These are phyloP conservation scores for Petrocephalus sullivani DNA, from an alignment of 2,797 vertebrate species.

Conservation along the genomic window DNA sequence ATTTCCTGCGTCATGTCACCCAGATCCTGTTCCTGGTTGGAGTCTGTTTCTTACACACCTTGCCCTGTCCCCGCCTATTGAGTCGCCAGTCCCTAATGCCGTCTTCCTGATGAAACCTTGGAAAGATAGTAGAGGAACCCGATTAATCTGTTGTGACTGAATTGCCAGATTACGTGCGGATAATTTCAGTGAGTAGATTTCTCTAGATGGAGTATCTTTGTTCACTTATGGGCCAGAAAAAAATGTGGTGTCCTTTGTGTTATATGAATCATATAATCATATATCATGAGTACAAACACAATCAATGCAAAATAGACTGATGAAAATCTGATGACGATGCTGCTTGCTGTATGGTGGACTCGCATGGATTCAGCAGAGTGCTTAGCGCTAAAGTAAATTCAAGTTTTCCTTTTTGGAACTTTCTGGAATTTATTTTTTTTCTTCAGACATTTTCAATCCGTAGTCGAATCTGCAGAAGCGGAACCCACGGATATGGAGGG, in stretches of 20 bases:
- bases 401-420: too few relatives aligned
- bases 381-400: too few relatives aligned
- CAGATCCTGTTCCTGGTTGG: background rate
- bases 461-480: background rate
- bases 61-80: background rate
- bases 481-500: background rate
- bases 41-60: background rate
- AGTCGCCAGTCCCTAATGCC: background rate
- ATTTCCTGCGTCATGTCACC: background rate
- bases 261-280: too few relatives aligned
- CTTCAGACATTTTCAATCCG: too few relatives aligned
- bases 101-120: background rate
- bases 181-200: background rate
- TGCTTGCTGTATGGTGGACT: background rate
- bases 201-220: background rate
- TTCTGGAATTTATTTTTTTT: too few relatives aligned
- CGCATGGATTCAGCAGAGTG: too few relatives aligned
- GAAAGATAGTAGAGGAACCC: background rate
- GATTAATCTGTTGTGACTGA: background rate
- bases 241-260: background rate
- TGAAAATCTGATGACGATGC: background rate
- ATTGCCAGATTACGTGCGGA: background rate
- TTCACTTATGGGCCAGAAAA: background rate
- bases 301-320: background rate
- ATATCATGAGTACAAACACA: background rate